Conservation (phyloP, 2,888 invertebrate genomes). For the Melitaea athalia region DNA sequence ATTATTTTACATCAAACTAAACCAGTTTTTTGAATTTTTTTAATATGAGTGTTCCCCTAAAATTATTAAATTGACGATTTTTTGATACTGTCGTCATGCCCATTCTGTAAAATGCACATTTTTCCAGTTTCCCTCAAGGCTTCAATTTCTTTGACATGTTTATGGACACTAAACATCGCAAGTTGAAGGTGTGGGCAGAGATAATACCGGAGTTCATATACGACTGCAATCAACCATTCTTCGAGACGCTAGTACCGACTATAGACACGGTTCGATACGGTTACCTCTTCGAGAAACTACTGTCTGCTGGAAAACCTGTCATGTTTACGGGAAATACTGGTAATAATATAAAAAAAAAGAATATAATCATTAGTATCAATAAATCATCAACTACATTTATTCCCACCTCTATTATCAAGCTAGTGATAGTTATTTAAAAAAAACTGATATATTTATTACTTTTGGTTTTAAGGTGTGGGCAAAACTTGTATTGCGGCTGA, state of each 20-base stretch:
- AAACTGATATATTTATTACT: neutral
- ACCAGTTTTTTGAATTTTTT: too few relatives aligned
- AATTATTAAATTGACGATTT: too few relatives aligned
- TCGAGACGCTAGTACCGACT: conserved; percentile 95
- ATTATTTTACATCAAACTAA: too few relatives aligned
- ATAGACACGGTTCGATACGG: conserved; percentile 95
- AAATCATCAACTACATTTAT: too few relatives aligned
- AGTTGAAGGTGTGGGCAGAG: conserved; percentile 89
- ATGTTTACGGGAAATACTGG: conserved; percentile 95
- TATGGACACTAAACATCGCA: conserved; percentile 86
- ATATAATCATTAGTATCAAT: neutral
- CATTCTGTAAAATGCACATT: neutral
- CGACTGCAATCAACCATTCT: conserved; percentile 87
- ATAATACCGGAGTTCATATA: conserved; percentile 89
- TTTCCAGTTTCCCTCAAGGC: conserved; percentile 85
- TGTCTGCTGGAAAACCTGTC: conserved; percentile 88
- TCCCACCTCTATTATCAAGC: too few relatives aligned
- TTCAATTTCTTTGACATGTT: conserved; percentile 89
- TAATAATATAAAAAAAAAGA: conserved; percentile 45
- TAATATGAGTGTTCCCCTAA: too few relatives aligned
- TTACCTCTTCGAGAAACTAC: conserved; percentile 88
- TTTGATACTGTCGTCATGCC: too few relatives aligned
- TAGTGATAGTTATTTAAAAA: neutral
- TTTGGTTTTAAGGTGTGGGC: conserved; percentile 87
- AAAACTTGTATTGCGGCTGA: conserved; percentile 93